Evolutionary conservation across 2,113 vertebrate genomes (phyloP), one percentile per base, ranked within the genome.

Genomic region (Aepyceros melampus): DNA sequence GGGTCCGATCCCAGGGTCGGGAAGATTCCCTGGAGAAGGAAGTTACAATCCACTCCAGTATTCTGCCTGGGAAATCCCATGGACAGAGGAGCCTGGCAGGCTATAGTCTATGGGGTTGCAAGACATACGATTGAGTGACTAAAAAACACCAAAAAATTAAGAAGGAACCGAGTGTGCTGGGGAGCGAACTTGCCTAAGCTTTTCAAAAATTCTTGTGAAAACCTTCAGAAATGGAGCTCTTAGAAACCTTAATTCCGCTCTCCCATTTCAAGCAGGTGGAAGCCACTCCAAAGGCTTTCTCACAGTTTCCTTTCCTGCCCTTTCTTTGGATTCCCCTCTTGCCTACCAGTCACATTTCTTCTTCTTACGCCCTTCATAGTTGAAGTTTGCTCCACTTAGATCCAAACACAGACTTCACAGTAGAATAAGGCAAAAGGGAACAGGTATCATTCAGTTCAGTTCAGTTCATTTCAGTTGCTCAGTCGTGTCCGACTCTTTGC

Each of bases 1-100:
- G 23, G 21, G 3, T 74, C 43, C 2, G 6, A 43, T 74, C 1
- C 36, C 1, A 0, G 36, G 23, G 21, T 74, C 3, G 0, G 71
- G 36, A 76, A 76, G 36, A 43, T 76, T 43, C 71, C 36, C 6
- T 76, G 36, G 36, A 76, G 71, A 43, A 76, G 12, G 71, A 43
- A 43, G 36, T 76, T 3, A 43, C 36, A 25, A 43, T 43, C 36
- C 36, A 76, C 21, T 76, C 36, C 23, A 76, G 71, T 43, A 43
- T 27, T 76, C 23, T 43, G 71, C 36, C 36, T 76, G 36, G 23
- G 71, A 76, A 76, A 76, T 43, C 36, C 36, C 23, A 2, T 76
- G 36, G 71, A 74, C 11, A 43, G 21, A 25, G 36, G 21, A 43
- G 21, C 21, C 36, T 74, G 71, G 71, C 21, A 25, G 71, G 36